phyloP scores from a whole-genome alignment of 2,888 invertebrate genomes.

The Zaprionus obscuricornis region DNA sequence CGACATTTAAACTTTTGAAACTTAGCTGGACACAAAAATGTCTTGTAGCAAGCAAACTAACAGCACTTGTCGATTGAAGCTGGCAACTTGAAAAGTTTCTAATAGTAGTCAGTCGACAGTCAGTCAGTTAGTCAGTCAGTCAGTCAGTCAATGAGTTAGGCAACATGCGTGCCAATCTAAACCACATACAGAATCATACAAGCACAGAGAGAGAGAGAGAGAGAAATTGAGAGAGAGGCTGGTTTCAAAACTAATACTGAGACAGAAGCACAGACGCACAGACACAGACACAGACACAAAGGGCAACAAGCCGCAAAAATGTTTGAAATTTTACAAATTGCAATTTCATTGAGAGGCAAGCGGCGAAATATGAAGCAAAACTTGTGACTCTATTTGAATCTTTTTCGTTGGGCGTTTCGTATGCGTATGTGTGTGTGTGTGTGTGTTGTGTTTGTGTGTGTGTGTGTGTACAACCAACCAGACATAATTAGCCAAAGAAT shows the following conservation, averaged over 20 bases:
- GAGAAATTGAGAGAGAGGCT: background rate
- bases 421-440: background rate
- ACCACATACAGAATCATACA: constrained; percentile 35
- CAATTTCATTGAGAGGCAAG: constrained; percentile 65
- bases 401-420: constrained; percentile 3
- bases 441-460: constrained; percentile 14
- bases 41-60: constrained; percentile 26
- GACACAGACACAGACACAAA: constrained; percentile 33
- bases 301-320: constrained; percentile 71
- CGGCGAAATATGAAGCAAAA: constrained; percentile 55
- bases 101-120: constrained; percentile 47
- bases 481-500: constrained; percentile 72
- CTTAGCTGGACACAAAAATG: constrained; percentile 17
- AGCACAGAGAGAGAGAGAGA: background rate
- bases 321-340: constrained; percentile 70
- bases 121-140: too few relatives aligned
- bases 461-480: constrained; percentile 63
- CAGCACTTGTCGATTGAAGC: constrained; percentile 42
- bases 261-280: too few relatives aligned
- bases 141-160: too few relatives aligned
- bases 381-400: constrained; percentile 58
- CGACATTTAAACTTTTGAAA: background rate
- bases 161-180: constrained; percentile 50
- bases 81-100: constrained; percentile 55
- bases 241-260: too few relatives aligned